Evolutionary conservation across 2,797 vertebrate species (phyloP).

Genomic region (Harpagifer antarcticus): DNA sequence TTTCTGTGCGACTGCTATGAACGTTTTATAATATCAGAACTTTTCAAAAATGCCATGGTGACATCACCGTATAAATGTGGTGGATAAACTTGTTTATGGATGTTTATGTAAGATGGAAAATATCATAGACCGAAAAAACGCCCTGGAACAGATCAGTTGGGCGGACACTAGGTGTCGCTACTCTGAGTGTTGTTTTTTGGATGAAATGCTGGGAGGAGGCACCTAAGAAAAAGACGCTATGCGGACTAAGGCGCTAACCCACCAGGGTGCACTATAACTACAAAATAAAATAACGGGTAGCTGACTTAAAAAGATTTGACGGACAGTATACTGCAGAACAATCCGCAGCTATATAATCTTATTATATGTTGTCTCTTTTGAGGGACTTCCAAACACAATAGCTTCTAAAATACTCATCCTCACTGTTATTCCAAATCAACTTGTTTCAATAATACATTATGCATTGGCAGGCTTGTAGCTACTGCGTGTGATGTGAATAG

Average conservation of each 20-base stretch:
- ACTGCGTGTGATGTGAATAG: conserved; percentile 54
- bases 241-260: conserved; percentile 18
- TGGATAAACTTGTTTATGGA: too few relatives aligned
- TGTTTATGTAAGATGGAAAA: too few relatives aligned
- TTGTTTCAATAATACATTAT: conserved; percentile 39
- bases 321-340: neutral
- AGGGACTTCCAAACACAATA: conserved; percentile 5
- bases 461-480: conserved; percentile 30
- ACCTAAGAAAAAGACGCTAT: too few relatives aligned
- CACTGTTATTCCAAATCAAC: conserved; percentile 31
- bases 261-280: conserved; percentile 35
- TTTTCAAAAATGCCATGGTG: too few relatives aligned
- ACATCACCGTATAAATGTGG: too few relatives aligned
- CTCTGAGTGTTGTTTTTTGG: too few relatives aligned
- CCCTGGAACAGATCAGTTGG: too few relatives aligned
- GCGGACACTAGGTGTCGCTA: too few relatives aligned
- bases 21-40: too few relatives aligned
- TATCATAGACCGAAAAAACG: too few relatives aligned
- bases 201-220: too few relatives aligned
- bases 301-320: conserved; percentile 23
- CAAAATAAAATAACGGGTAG: conserved; percentile 51
- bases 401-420: conserved; percentile 35
- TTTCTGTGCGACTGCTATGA: too few relatives aligned
- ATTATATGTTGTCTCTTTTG: conserved; percentile 31
- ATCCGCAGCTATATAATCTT: conserved; percentile 38